These are phyloP conservation scores for Capra hircus DNA, from an alignment of 2,113 vertebrate species.

Conservation along the genomic window DNA sequence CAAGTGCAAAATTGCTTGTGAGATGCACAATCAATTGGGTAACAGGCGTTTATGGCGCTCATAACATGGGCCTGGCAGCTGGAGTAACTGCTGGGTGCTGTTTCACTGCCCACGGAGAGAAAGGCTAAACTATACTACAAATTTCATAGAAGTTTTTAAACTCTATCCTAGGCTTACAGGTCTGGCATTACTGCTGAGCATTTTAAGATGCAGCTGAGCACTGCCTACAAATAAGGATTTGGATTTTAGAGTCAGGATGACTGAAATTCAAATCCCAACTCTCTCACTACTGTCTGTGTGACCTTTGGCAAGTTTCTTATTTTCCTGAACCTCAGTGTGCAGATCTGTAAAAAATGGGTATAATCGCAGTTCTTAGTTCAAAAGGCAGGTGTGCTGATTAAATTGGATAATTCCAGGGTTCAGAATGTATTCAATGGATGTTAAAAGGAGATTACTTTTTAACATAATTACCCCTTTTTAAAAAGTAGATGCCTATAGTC, in stretches of 20 bases:
- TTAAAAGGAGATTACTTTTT: neutral
- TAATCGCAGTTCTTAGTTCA: neutral
- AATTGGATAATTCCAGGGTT: neutral
- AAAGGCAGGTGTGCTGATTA: neutral
- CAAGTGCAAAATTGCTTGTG: neutral
- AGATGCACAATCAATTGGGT: neutral
- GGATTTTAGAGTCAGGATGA: neutral
- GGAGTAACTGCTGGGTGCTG: neutral
- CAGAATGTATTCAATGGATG: neutral
- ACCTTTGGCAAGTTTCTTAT: neutral
- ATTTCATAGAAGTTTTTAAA: neutral
- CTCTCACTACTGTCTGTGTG: neutral
- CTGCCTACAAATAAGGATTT: neutral
- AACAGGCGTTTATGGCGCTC: neutral
- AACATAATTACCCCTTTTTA: neutral
- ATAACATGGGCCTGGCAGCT: neutral
- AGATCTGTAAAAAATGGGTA: conserved; percentile 24
- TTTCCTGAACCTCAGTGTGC: neutral
- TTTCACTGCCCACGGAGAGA: neutral
- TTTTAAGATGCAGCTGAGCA: neutral
- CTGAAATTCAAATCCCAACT: neutral
- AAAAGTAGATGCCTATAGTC: neutral
- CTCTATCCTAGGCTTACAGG: neutral
- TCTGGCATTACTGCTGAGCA: neutral
- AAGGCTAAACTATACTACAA: neutral